Evolutionary conservation across 2,797 vertebrate genomes (phyloP), one percentile per base, ranked within the genome.

Genomic region (Urophycis tenuis): DNA sequence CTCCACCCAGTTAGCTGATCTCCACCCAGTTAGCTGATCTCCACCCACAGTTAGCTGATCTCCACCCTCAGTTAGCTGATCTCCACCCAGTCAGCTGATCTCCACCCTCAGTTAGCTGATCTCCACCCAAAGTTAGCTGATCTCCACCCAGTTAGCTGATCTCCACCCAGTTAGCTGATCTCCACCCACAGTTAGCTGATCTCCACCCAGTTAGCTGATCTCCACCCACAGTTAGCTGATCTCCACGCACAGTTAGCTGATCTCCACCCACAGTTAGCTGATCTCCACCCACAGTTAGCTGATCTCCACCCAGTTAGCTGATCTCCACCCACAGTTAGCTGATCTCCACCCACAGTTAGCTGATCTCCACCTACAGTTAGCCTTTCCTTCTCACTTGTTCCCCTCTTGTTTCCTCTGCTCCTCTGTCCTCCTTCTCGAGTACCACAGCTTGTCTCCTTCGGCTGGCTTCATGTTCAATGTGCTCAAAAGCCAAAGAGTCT

Each of bases 401-500:
- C 30, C 71, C 41, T 72, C n/a, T n/a, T 75, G 33, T 25, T 30
- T 45, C 19, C 70, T 34, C 31, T 31, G 25, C 31, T 10, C 25
- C 30, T 39, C 25, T 69, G 29, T 70, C n/a, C 15, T n/a, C 34
- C 25, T 32, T 45, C 35, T 14, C 45, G 71, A 76, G 84, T 83
- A 88, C 90, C 89, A 87, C 87, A 88, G 87, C 84, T 35, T 8
- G 2, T 79, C 81, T 84, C 85, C 87, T 91, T 90, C 87, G 90
- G 86, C 90, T 86, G 85, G 82, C 86, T 90, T 87, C 75, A 85
- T 83, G n/a, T 88, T 82, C 72, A 36, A 75, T 79, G 74, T 84
- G 84, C 88, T 90, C 81, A 91, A 92, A 92, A 91, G 89, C 86
- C 80, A 5, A 12, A 12, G 25, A 86, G 77, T 88, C 82, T 90